Conservation (phyloP, 2,113 vertebrate species). For the Murina feae region DNA sequence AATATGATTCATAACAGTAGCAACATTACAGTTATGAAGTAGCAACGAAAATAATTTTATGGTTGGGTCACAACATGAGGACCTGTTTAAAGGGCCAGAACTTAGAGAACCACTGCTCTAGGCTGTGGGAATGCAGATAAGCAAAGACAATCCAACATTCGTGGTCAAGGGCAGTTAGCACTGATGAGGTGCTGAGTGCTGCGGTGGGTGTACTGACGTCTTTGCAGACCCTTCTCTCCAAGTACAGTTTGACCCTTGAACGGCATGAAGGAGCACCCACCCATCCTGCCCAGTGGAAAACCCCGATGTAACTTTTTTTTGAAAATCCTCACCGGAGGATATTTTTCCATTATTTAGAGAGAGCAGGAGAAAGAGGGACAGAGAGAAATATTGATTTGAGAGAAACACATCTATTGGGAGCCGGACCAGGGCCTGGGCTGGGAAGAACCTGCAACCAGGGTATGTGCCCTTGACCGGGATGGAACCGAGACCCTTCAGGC, state of each 20-base stretch:
- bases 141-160: background rate
- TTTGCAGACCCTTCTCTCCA: background rate
- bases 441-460: background rate
- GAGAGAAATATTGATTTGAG: background rate
- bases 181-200: rapidly evolving
- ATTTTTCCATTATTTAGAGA: background rate
- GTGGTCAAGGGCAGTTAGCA: background rate
- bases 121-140: background rate
- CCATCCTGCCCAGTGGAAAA: background rate
- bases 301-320: background rate
- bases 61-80: too few species aligned
- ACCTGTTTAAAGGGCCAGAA: too few species aligned
- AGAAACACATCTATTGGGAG: background rate
- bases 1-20: too few species aligned
- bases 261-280: too few species aligned
- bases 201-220: too few species aligned
- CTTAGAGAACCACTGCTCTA: too few species aligned
- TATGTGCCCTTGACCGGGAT: background rate
- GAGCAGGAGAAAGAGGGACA: background rate
- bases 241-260: background rate
- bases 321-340: background rate
- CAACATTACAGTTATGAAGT: too few species aligned
- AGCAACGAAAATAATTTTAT: too few species aligned
- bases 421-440: background rate
- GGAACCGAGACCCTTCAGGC: background rate